These are phyloP conservation scores for Glaucomys volans DNA, from an alignment of 2,113 vertebrate genomes.

Conservation along the genomic window DNA sequence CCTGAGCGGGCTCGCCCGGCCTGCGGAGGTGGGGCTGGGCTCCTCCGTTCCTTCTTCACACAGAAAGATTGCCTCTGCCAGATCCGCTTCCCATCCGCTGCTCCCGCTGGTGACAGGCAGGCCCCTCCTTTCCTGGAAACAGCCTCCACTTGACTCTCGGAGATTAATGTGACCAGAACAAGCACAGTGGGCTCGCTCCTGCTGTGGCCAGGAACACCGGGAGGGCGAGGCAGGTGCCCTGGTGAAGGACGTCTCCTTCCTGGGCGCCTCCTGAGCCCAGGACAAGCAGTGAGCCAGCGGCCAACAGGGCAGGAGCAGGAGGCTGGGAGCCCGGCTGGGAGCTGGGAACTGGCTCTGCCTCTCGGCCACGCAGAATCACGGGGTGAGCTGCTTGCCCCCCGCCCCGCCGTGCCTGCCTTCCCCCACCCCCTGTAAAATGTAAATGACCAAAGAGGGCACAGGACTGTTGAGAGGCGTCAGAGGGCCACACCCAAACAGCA, in stretches of 20 bases:
- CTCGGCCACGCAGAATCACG: fast-evolving
- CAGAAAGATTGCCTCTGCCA: neutral
- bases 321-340: fast-evolving
- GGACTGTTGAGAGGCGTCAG: neutral
- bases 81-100: neutral
- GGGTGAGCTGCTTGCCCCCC: neutral
- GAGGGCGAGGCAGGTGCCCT: neutral
- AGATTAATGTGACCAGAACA: neutral
- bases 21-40: too few relatives aligned
- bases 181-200: neutral
- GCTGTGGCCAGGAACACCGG: neutral
- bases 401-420: neutral
- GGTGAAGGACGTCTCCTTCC: neutral
- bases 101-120: neutral
- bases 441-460: neutral
- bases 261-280: too few relatives aligned
- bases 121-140: neutral
- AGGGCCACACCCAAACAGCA: neutral
- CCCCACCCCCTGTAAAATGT: neutral
- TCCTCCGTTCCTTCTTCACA: neutral
- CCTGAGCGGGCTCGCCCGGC: too few relatives aligned
- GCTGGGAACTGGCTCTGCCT: neutral
- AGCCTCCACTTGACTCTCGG: neutral
- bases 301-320: neutral
- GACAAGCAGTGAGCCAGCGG: neutral